Evolutionary conservation across 2,797 vertebrate species (phyloP), one percentile per base, ranked within the genome.

Genomic region (Clarias fuscus): DNA sequence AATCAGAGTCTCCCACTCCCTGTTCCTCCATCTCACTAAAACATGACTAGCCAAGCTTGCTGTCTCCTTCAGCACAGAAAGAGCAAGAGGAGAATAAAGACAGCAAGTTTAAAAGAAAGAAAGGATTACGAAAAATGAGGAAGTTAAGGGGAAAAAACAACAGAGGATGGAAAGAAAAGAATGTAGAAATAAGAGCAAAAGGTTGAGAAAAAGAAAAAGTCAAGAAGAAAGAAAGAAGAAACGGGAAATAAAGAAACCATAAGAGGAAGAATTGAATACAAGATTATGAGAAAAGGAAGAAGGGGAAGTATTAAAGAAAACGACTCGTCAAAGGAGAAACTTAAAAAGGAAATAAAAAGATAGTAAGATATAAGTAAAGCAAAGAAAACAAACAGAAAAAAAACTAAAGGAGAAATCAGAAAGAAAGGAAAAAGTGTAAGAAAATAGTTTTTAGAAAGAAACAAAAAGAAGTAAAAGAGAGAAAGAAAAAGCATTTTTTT

Each of bases 1-100:
- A 75, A 86, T 61, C 30, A 67, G 82, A 72, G 68, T 75, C 67
- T 40, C 75, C 58, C 40, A 40, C 22, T 64, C 15, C 10, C 62
- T 40, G 33, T 70, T 62, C 37, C 53, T n/a, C 33, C 7, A 14
- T 22, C 73, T 83, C 37, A 53, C 86, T 86, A 33, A 15, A 8
- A 56, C 43, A 33, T 65, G 4, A 20, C 8, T 22, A 22, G 22
- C 4, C 56, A 17, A 33, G 4, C 59, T 22, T 6, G 7, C 58
- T 24, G 76, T 64, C 30, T 81, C 77, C 58, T 33, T 37, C 61
- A 17, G 78, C n/a, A 27, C 72, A 10, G 4, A 20, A 7, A 56
- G 4, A 59, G 27, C 20, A 13, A 33, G 18, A 5, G 18, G 2
- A 73, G 5, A 11, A 24, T 24, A 11, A 37, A 27, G 11, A 15